Base-by-base conservation (phyloP, 2,888 invertebrate species). In the Lithosia quadra region DNA sequence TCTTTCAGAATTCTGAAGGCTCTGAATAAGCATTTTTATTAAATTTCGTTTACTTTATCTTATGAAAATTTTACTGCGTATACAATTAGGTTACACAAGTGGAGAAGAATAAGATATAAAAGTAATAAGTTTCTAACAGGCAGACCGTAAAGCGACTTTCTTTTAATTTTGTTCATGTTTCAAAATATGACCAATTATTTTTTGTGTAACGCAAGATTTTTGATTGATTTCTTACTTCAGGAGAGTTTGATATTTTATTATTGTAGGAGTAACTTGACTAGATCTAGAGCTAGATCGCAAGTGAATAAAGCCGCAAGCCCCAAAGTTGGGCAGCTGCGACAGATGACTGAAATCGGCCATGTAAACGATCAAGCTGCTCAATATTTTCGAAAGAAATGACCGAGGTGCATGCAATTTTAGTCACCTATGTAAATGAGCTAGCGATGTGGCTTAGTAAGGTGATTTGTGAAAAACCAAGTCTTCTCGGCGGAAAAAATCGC, bases 321-420 rank as follows among this genome's bases (percentile, higher is more conserved):
- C 82, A 82, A 84, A 83, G 84, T 84, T 81, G 79, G 78, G 79
- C n/a, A n/a, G n/a, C n/a, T n/a, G n/a, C n/a, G n/a, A n/a, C n/a
- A n/a, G n/a, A n/a, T n/a, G n/a, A n/a, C n/a, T n/a, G n/a, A n/a
- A n/a, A n/a, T n/a, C n/a, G n/a, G n/a, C n/a, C n/a, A n/a, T n/a
- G n/a, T n/a, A n/a, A n/a, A n/a, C n/a, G n/a, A n/a, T n/a, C n/a
- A n/a, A n/a, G n/a, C n/a, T n/a, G n/a, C n/a, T n/a, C n/a, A n/a
- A n/a, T n/a, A n/a, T n/a, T n/a, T n/a, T n/a, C n/a, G n/a, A n/a
- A n/a, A n/a, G n/a, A n/a, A n/a, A n/a, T n/a, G n/a, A n/a, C n/a
- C n/a, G n/a, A n/a, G n/a, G n/a, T n/a, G n/a, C n/a, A n/a, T n/a
- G n/a, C n/a, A n/a, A n/a, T n/a, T n/a, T n/a, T n/a, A n/a, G n/a